Conservation (phyloP, 1,140 invertebrate genomes). For the Drosophila auraria region DNA sequence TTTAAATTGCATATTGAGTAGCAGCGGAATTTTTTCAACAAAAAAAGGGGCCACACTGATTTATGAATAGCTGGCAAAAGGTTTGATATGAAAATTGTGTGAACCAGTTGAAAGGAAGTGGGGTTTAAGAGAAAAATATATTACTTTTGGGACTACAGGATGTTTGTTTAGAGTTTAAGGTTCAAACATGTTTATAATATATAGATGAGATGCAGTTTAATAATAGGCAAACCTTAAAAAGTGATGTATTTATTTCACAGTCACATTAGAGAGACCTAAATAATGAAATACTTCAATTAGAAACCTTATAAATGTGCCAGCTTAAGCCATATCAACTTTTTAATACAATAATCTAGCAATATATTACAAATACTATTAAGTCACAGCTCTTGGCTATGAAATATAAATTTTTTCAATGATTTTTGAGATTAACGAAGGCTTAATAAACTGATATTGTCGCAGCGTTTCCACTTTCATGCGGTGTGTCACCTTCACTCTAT, state of each 20-base stretch:
- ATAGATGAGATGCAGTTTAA: not conserved
- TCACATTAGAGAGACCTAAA: no score
- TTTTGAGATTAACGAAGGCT: constrained; percentile 10
- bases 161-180: not conserved
- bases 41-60: constrained; percentile 38
- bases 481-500: constrained; percentile 33
- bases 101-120: constrained; percentile 30
- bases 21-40: constrained; percentile 41
- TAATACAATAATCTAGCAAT: no score
- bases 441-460: constrained; percentile 29
- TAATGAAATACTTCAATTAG: no score
- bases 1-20: constrained; percentile 73
- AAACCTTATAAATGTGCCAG: no score
- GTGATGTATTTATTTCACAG: no score
- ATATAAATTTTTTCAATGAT: not conserved
- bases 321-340: not conserved
- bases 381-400: not conserved
- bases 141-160: no score
- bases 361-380: not conserved
- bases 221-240: no score
- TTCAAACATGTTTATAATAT: not conserved
- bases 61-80: constrained; percentile 44
- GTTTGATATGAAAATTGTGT: constrained; percentile 33
- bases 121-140: not conserved
- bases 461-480: constrained; percentile 7